phyloP scores from a whole-genome alignment of 2,888 invertebrate species.

The Rhogogaster chlorosoma region DNA sequence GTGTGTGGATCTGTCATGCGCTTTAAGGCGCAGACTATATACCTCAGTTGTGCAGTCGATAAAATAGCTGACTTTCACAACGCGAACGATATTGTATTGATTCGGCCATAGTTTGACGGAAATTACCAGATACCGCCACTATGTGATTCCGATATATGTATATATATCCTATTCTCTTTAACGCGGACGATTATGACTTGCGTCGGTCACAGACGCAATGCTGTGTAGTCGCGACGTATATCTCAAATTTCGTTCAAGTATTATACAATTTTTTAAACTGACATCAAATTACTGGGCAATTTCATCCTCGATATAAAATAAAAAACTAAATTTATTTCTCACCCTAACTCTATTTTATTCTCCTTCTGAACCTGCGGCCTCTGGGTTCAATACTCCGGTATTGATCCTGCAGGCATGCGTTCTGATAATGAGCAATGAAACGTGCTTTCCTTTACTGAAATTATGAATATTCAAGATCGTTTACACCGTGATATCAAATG shows the following conservation, averaged over 20 bases:
- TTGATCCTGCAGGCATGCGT: slow-evolving; percentile 40
- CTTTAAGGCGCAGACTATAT: not conserved
- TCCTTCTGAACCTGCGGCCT: not conserved
- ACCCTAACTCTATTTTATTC: not conserved
- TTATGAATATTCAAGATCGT: not conserved
- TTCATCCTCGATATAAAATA: not conserved
- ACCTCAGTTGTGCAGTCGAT: not conserved
- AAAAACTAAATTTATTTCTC: not conserved
- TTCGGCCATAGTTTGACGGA: not conserved
- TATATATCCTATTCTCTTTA: not conserved
- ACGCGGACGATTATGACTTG: slow-evolving; percentile 45
- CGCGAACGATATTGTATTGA: slow-evolving; percentile 14
- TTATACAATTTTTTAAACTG: not conserved
- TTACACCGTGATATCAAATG: not conserved
- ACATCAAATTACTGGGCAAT: not conserved
- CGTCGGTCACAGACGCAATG: slow-evolving; percentile 19
- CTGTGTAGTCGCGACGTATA: slow-evolving; percentile 1
- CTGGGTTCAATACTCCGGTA: slow-evolving; percentile 44
- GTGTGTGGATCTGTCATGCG: not conserved
- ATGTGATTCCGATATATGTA: not conserved
- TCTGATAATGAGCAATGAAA: slow-evolving; percentile 24
- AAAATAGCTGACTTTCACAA: not conserved
- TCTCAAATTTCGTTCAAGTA: not conserved
- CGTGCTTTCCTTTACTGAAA: slow-evolving; percentile 17
- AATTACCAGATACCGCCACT: slow-evolving; percentile 34